phyloP scores from a whole-genome alignment of 2,797 vertebrate genomes.

The Neoniphon sammara region DNA sequence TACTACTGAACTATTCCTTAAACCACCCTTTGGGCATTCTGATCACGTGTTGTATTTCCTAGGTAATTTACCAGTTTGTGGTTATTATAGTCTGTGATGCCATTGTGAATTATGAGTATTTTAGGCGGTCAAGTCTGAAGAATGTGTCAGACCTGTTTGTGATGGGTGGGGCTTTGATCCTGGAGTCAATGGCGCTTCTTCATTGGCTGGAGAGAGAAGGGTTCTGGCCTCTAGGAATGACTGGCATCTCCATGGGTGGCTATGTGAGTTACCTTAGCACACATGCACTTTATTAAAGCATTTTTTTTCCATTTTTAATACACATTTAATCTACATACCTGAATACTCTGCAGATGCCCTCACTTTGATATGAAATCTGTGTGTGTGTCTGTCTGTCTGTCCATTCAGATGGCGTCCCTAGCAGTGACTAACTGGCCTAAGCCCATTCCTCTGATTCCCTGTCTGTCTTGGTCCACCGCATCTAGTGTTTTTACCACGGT shows the following conservation, averaged over 20 bases:
- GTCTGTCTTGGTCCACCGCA: constrained; percentile 98
- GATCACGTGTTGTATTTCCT: not conserved
- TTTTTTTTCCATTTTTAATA: not conserved
- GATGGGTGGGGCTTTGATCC: constrained; percentile 96
- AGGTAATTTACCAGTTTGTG: not conserved
- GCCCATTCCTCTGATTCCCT: constrained; percentile 94
- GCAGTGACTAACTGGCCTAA: constrained; percentile 98
- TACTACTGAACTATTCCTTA: too few relatives aligned
- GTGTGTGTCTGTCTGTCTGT: constrained; percentile 15
- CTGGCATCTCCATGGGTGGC: constrained; percentile 99
- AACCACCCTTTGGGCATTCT: not conserved
- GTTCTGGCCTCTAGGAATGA: constrained; percentile 96
- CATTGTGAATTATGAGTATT: constrained; percentile 53
- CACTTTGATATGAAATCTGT: not conserved
- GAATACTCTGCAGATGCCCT: too few relatives aligned
- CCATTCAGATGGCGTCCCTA: constrained; percentile 94
- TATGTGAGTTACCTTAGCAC: constrained; percentile 86
- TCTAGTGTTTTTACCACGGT: constrained; percentile 98
- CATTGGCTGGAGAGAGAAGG: constrained; percentile 96
- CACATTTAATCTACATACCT: not conserved
- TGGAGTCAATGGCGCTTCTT: constrained; percentile 93
- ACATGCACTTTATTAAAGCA: not conserved
- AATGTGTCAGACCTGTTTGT: constrained; percentile 99
- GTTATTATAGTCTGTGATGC: constrained; percentile 3
- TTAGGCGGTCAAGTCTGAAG: constrained; percentile 93